Percentiles rank a stretch among this genome's conserved stretches.
These are phyloP conservation scores for Phocoena phocoena DNA, from an alignment of 2,113 vertebrate species.

Conservation along the genomic window DNA sequence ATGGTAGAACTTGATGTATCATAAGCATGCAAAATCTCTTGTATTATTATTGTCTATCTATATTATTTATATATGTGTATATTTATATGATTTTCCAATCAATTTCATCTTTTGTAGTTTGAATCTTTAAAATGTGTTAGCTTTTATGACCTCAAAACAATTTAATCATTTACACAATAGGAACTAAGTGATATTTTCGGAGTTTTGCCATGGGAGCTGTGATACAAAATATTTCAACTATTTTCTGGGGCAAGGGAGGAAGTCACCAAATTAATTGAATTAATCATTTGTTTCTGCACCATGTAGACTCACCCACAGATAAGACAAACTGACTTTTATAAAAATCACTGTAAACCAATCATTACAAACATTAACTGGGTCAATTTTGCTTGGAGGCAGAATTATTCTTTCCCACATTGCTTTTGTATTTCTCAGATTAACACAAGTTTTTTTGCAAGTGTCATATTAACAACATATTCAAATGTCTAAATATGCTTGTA, in stretches of 20 bases:
- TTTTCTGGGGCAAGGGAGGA: background rate
- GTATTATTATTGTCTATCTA: background rate
- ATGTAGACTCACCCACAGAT: background rate
- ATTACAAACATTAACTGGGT: conserved; percentile 43
- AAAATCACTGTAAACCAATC: conserved; percentile 33
- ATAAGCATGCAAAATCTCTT: background rate
- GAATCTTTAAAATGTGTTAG: background rate
- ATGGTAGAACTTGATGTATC: background rate
- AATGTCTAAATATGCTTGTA: conserved; percentile 57
- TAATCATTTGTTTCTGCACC: conserved; percentile 50
- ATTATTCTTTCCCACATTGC: conserved; percentile 29
- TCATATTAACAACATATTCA: conserved; percentile 48
- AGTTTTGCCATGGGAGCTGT: background rate
- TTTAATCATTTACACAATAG: background rate
- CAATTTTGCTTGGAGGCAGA: conserved; percentile 59
- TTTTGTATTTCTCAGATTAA: conserved; percentile 61
- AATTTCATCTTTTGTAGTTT: background rate
- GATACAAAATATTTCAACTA: background rate
- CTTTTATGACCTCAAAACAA: background rate
- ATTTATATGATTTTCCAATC: background rate
- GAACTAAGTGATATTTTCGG: background rate
- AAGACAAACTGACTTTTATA: conserved; percentile 55
- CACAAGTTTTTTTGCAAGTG: conserved; percentile 5
- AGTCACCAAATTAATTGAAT: conserved; percentile 51
- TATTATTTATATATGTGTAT: background rate